Conservation (phyloP, 1,140 invertebrate genomes). For the Diachasma alloeum region DNA sequence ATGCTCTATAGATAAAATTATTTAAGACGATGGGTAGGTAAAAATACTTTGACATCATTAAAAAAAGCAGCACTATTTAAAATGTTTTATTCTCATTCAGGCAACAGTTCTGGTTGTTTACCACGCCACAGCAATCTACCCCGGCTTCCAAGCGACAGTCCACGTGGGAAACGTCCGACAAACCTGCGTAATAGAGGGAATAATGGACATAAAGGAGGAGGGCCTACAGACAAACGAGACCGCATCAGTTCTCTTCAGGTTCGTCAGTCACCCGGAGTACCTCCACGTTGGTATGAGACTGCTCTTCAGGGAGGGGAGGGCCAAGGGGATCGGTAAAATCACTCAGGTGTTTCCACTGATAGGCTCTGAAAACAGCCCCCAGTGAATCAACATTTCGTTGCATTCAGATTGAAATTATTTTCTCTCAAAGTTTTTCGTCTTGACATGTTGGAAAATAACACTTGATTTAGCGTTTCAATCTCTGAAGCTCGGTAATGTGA, state of each 20-base stretch:
- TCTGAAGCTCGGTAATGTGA: neutral
- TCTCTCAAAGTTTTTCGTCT: neutral
- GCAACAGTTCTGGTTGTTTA: slow-evolving; percentile 87
- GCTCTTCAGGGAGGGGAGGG: slow-evolving; percentile 87
- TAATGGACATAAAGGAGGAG: slow-evolving; percentile 66
- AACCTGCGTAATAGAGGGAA: slow-evolving; percentile 85
- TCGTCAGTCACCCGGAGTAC: slow-evolving; percentile 90
- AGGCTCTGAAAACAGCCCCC: slow-evolving; percentile 43
- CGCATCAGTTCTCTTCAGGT: slow-evolving; percentile 87
- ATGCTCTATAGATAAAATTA: too few species aligned
- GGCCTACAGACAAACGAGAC: slow-evolving; percentile 83
- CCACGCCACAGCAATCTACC: slow-evolving; percentile 83
- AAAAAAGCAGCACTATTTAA: too few species aligned
- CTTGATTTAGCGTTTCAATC: neutral
- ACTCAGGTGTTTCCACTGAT: slow-evolving; percentile 81
- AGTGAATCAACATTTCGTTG: slow-evolving; percentile 16
- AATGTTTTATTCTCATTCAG: slow-evolving; percentile 57
- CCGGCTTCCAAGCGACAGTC: slow-evolving; percentile 92
- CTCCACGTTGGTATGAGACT: slow-evolving; percentile 86
- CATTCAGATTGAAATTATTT: neutral
- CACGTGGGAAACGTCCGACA: slow-evolving; percentile 95
- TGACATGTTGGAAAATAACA: neutral
- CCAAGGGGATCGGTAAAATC: slow-evolving; percentile 90
- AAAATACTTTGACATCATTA: too few species aligned
- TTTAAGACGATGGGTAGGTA: too few species aligned